Evolutionary conservation across 2,888 invertebrate genomes (phyloP), one percentile per base, ranked within the genome.

Genomic region (Hydrotaea cyrtoneurina): DNA sequence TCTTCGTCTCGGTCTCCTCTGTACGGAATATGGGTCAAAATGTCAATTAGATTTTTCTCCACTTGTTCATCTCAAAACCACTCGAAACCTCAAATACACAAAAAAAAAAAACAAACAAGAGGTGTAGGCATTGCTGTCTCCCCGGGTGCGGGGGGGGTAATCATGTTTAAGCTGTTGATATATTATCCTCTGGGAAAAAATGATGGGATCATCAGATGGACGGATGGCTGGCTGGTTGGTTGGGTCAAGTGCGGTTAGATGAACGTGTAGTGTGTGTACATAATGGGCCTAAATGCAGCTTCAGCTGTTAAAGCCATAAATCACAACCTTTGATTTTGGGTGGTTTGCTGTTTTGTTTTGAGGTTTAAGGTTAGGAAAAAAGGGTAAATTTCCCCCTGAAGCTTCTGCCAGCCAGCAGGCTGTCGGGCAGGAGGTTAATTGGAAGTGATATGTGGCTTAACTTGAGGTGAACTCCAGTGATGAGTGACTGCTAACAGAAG

Each of bases 1-100:
- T 19, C n/a, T 43, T 43, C n/a, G n/a, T n/a, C n/a, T n/a, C n/a
- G n/a, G n/a, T n/a, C n/a, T n/a, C n/a, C 66, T 43, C 7, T 21
- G 26, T 23, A 11, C 0, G 17, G 46, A 81, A 84, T 79, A 57
- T 84, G 75, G 84, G 81, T 81, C 84, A 84, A 78, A 76, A 76
- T 50, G 26, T 81, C 81, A 84, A 81, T 75, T 78, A 78, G 21
- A 59, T 66, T 72, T 76, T 26, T 8, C 11, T 19, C 39, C 69
- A 43, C 69, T 69, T 46, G 21, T 23, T 23, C n/a, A 69, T 46
- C 43, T 13, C 10, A 46, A 15, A 62, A 23, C 19, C 69, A 69
- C 31, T 23, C 15, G 31, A 46, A n/a, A n/a, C n/a, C n/a, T n/a
- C n/a, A n/a, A n/a, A 69, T 15, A 19, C n/a, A 1, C 39, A 64